Evolutionary conservation across 2,888 invertebrate genomes (phyloP).

Genomic region (Eupithecia exiguata): DNA sequence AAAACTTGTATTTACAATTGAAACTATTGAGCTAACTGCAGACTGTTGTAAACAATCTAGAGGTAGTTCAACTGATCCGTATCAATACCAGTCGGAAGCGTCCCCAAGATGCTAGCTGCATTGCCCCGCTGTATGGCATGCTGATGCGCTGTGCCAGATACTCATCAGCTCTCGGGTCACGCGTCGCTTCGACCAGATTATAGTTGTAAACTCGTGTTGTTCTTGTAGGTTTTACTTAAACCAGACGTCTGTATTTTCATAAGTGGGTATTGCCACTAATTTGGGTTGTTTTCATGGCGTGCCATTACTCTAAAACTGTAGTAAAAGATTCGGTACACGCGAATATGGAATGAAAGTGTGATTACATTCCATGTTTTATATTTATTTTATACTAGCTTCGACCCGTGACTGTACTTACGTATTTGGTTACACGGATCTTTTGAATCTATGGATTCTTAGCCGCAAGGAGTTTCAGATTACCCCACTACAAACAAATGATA

Average conservation of each 20-base stretch:
- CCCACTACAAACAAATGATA: not conserved
- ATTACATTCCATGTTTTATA: slow-evolving; percentile 28
- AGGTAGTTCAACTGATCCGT: no score
- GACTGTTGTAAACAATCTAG: no score
- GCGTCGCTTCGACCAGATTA: no score
- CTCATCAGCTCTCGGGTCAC: no score
- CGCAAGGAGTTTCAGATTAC: not conserved
- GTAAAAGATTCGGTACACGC: slow-evolving; percentile 20
- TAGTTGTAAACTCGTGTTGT: not conserved
- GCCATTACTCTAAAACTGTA: slow-evolving; percentile 20
- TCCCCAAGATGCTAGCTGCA: no score
- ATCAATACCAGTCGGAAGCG: no score
- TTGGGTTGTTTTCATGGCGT: slow-evolving; percentile 12
- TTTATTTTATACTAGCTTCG: not conserved
- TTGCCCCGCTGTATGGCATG: no score
- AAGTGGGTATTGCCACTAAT: slow-evolving; percentile 5
- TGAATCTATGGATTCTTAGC: not conserved
- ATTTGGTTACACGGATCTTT: not conserved
- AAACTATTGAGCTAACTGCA: no score
- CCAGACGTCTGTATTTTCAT: not conserved
- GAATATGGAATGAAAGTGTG: slow-evolving; percentile 33
- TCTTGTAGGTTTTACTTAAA: not conserved
- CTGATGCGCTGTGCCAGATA: no score
- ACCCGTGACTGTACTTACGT: not conserved
- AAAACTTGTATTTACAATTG: no score